Conservation (phyloP, 2,888 invertebrate species). For the Ophion ventricosus region DNA sequence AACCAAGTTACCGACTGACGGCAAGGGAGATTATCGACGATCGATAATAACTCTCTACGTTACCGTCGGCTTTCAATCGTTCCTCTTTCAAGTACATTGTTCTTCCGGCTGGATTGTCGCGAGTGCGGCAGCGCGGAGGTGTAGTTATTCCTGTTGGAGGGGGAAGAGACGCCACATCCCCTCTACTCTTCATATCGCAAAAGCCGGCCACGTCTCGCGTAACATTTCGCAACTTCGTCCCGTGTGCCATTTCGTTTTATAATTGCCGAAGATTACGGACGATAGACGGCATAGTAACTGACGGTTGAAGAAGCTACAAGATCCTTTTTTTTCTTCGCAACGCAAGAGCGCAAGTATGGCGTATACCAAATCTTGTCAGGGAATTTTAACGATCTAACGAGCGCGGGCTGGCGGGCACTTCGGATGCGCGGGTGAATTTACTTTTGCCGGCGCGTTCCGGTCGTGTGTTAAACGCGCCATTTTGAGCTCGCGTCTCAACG, state of each 20-base stretch:
- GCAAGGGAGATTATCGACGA: too few relatives aligned
- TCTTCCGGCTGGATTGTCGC: neutral
- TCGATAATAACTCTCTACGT: neutral
- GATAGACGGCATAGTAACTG: neutral
- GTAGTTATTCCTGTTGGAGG: too few relatives aligned
- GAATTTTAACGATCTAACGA: neutral
- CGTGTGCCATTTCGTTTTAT: neutral
- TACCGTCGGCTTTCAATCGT: neutral
- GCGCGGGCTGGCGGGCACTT: too few relatives aligned
- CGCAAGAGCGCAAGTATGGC: neutral
- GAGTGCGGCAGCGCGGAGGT: neutral
- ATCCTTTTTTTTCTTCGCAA: neutral
- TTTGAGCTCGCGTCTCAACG: too few relatives aligned
- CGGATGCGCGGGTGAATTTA: too few relatives aligned
- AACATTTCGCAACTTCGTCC: neutral
- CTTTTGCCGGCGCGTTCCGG: too few relatives aligned
- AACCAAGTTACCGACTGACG: neutral
- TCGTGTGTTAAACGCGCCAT: too few relatives aligned
- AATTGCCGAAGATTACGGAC: neutral
- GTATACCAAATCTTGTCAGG: neutral
- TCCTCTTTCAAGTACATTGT: neutral
- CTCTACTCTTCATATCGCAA: neutral
- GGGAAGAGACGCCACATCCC: neutral
- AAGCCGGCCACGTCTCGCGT: neutral
- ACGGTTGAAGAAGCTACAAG: neutral